Evolutionary conservation across 2,113 vertebrate genomes (phyloP).

Genomic region (Microcebus murinus): DNA sequence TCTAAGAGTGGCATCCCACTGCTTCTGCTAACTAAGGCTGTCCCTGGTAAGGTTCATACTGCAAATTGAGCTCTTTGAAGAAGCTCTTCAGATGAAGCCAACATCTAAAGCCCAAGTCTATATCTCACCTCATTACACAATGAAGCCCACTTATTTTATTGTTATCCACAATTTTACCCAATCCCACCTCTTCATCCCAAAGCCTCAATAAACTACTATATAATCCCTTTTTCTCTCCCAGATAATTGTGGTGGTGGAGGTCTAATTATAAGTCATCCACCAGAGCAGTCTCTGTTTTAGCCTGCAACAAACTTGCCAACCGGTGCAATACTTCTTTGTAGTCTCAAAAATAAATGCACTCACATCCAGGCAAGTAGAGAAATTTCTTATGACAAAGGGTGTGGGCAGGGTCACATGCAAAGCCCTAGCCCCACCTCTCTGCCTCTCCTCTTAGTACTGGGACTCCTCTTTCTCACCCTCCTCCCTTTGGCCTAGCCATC

Average conservation of each 20-base stretch:
- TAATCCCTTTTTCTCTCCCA: neutral
- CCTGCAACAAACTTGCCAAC: neutral
- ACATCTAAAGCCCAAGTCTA: neutral
- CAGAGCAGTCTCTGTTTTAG: neutral
- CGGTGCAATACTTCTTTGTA: neutral
- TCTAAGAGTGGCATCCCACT: fast-evolving
- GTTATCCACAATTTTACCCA: neutral
- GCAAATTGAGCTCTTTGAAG: neutral
- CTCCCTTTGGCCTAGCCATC: neutral
- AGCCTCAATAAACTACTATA: neutral
- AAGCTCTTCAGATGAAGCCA: neutral
- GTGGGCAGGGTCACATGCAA: neutral
- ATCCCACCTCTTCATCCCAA: neutral
- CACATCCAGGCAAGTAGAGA: neutral
- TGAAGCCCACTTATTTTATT: neutral
- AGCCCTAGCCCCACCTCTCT: neutral
- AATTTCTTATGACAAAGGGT: neutral
- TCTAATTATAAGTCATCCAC: neutral
- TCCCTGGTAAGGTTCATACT: too few species aligned
- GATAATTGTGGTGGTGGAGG: neutral
- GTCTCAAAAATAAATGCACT: neutral
- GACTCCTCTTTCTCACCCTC: neutral
- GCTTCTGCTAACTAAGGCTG: neutral
- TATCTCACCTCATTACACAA: neutral
- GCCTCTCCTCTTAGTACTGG: neutral